Base-by-base conservation (phyloP, 2,888 invertebrate genomes). In the Creontiades dilutus region DNA sequence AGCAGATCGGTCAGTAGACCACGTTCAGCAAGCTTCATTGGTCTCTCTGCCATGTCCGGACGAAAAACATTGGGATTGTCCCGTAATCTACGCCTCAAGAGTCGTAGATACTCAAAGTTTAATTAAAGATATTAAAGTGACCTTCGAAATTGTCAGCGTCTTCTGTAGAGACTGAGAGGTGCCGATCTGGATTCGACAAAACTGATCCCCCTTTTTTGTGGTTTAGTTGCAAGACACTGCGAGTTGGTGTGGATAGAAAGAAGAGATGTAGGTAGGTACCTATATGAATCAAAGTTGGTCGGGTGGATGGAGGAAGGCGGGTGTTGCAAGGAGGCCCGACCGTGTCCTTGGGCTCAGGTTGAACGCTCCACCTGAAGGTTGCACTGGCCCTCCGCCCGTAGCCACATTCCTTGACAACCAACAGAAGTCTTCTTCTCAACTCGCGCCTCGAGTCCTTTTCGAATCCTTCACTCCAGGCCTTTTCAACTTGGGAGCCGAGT, bases 361-460 rank as follows among this genome's bases (percentile, higher is more conserved):
- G 88, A 88, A 88, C 80, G 88, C 88, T 88, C 88, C 88, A 88
- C 88, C 88, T 88, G 88, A 88, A 88, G 88, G 88, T 88, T 88
- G 88, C 78, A 88, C 88, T 78, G 78, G 88, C 48, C 78, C 78
- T 48, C 78, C 78, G 19, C 52, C 80, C 88, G 80, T 78, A 88
- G 78, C 88, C 88, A 88, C 88, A 88, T 88, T 88, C 88, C 78
- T 88, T 88, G 88, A 88, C 88, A 88, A 80, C 88, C 88, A 78
- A 88, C 88, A 88, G 88, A 88, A 88, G 88, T 88, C 88, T 88
- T 88, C 88, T 78, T 80, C 88, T 88, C 88, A 88, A 88, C 88
- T 86, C 76, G 85, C 4, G 48, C 82, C 82, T 48, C 68, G 23
- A 68, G 68, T 68, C 68, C 68, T 68, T 68, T 68, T 68, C 68